phyloP scores from a whole-genome alignment of 2,888 invertebrate species.

The Apotomis betuletana region DNA sequence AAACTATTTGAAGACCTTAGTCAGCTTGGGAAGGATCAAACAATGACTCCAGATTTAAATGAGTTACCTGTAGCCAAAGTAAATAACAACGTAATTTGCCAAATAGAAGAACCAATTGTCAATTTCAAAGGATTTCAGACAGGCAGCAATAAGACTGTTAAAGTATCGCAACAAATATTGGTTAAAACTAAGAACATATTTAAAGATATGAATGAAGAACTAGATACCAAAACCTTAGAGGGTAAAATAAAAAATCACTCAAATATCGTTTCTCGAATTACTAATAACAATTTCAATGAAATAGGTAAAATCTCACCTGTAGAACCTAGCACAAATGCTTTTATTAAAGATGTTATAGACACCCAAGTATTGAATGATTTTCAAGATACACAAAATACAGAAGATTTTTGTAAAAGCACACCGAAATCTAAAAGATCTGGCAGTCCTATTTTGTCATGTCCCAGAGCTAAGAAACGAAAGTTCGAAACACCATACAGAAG shows the following conservation, averaged over 20 bases:
- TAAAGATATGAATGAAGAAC: constrained; percentile 50
- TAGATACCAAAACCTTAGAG: not conserved
- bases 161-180: constrained; percentile 56
- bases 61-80: not conserved
- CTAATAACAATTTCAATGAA: not conserved
- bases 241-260: constrained; percentile 8
- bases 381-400: constrained; percentile 64
- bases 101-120: constrained; percentile 49
- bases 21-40: not conserved
- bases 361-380: constrained; percentile 73
- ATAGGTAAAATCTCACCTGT: not conserved
- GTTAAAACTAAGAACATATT: constrained; percentile 59
- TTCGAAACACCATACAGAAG: constrained; percentile 65
- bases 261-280: constrained; percentile 12
- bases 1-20: constrained; percentile 45
- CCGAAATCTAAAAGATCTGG: constrained; percentile 63
- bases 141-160: constrained; percentile 52
- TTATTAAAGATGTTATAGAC: constrained; percentile 50
- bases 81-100: constrained; percentile 49
- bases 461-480: constrained; percentile 66
- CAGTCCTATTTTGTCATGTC: constrained; percentile 73
- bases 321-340: constrained; percentile 25
- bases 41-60: not conserved
- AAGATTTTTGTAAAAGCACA: constrained; percentile 61
- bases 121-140: constrained; percentile 53